These are phyloP conservation scores for Acropora yongei DNA, from an alignment of 64 coral and sea anemone genomes.

Conservation along the genomic window DNA sequence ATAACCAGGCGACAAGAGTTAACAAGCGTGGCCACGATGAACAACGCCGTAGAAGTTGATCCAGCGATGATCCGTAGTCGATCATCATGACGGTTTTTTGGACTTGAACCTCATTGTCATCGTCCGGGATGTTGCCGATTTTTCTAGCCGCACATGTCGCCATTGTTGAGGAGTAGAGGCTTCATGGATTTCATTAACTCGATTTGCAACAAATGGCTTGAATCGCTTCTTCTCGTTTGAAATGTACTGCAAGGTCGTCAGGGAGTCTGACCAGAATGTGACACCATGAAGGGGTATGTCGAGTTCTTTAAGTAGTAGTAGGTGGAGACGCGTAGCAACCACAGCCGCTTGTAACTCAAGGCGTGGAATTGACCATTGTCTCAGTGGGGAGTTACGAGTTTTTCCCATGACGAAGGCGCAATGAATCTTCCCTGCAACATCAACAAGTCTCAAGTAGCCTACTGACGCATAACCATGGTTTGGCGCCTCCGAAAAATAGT, in stretches of 20 bases:
- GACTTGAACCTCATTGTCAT: slow-evolving; percentile 12
- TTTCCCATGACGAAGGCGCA: slow-evolving; percentile 56
- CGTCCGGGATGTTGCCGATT: slow-evolving; percentile 18
- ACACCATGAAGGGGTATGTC: not conserved
- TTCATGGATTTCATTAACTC: slow-evolving; percentile 28
- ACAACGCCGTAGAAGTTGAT: not conserved
- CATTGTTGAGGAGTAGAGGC: slow-evolving; percentile 37
- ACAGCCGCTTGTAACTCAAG: slow-evolving; percentile 60
- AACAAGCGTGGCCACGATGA: not conserved
- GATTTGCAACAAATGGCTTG: slow-evolving; percentile 55
- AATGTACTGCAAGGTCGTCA: slow-evolving; percentile 35
- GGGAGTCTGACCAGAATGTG: slow-evolving; percentile 49
- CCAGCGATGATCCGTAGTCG: not conserved
- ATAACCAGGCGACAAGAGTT: not conserved
- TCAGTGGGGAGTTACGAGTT: slow-evolving; percentile 25
- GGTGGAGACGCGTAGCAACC: not conserved
- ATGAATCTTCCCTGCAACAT: slow-evolving; percentile 38
- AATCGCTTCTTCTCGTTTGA: slow-evolving; percentile 38
- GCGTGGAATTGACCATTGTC: slow-evolving; percentile 46
- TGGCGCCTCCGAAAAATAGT: slow-evolving; percentile 58
- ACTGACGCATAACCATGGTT: slow-evolving; percentile 23
- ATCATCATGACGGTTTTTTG: not conserved
- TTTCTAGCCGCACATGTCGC: slow-evolving; percentile 2
- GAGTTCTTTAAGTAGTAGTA: not conserved
- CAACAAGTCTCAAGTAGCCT: slow-evolving; percentile 18